Evolutionary conservation across 2,113 vertebrate genomes (phyloP).

Genomic region (Oenanthe oenanthe): DNA sequence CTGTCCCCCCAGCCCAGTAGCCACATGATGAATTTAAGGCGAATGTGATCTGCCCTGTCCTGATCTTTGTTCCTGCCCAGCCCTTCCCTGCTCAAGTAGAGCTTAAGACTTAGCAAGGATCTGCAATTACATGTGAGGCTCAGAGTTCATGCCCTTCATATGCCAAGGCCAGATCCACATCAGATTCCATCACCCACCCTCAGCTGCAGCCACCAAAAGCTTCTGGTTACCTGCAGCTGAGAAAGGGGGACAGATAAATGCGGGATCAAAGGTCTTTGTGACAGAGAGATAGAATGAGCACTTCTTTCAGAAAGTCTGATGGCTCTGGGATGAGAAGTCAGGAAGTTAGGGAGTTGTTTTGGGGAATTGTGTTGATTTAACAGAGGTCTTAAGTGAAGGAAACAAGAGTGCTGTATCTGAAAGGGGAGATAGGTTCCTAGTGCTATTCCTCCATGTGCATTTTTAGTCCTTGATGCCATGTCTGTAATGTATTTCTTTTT

Average conservation of each 20-base stretch:
- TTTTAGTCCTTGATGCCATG: background rate
- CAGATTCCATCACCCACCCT: background rate
- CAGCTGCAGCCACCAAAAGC: slow-evolving; percentile 37
- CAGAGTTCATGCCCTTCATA: background rate
- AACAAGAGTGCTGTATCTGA: background rate
- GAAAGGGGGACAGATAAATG: background rate
- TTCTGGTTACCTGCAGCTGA: slow-evolving; percentile 21
- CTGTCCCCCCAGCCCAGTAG: background rate
- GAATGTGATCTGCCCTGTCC: slow-evolving; percentile 71
- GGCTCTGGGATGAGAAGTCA: background rate
- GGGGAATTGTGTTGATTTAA: background rate
- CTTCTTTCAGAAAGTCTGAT: slow-evolving; percentile 64
- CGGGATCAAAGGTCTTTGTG: background rate
- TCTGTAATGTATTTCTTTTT: background rate
- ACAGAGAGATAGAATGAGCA: slow-evolving; percentile 46
- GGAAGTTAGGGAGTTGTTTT: background rate
- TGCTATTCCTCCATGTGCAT: accelerated
- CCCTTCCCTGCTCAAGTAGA: background rate
- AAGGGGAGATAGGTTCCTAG: background rate
- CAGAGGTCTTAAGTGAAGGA: background rate
- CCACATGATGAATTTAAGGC: slow-evolving; percentile 77
- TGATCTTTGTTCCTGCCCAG: background rate
- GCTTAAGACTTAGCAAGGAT: background rate
- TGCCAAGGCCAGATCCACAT: slow-evolving; percentile 61
- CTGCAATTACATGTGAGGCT: background rate